These are phyloP conservation scores for Schizopygopsis pylzovi DNA, from an alignment of 2,797 vertebrate species.

Conservation along the genomic window DNA sequence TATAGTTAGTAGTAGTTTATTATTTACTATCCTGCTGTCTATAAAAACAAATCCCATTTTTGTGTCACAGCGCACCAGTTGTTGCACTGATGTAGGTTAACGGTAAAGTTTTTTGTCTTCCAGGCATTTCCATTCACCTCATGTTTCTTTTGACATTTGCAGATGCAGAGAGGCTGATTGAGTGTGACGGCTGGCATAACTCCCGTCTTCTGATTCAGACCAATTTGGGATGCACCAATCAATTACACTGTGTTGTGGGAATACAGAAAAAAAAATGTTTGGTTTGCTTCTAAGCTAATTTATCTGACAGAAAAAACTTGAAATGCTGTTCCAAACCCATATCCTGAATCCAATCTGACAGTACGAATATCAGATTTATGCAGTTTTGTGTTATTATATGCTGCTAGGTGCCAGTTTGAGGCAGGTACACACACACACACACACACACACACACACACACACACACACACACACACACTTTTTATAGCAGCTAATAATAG, in stretches of 20 bases:
- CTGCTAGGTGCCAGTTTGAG: not conserved
- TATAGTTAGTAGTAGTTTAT: not conserved
- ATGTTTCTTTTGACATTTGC: conserved; percentile 58
- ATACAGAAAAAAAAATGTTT: conserved; percentile 56
- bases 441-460: not conserved
- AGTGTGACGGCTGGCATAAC: conserved; percentile 57
- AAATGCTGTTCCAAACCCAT: conserved; percentile 25
- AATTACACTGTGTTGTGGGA: conserved; percentile 51
- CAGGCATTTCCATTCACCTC: conserved; percentile 54
- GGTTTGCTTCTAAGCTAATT: conserved; percentile 53
- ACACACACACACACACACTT: not conserved
- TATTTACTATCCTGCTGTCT: not conserved
- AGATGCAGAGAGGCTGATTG: conserved; percentile 58
- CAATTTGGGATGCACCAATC: conserved; percentile 56
- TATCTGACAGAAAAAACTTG: conserved; percentile 44
- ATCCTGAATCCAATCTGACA: conserved; percentile 41
- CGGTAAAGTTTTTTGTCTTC: conserved; percentile 24
- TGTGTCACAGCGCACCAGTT: not conserved
- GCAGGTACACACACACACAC: not conserved
- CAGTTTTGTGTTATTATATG: conserved; percentile 49
- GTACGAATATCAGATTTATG: conserved; percentile 39
- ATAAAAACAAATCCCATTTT: not conserved
- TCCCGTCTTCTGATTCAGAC: conserved; percentile 53
- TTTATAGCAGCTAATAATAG: not conserved
- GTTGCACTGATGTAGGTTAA: not conserved